phyloP scores from a whole-genome alignment of 1,140 invertebrate species.

The Muscidifurax raptorellus region DNA sequence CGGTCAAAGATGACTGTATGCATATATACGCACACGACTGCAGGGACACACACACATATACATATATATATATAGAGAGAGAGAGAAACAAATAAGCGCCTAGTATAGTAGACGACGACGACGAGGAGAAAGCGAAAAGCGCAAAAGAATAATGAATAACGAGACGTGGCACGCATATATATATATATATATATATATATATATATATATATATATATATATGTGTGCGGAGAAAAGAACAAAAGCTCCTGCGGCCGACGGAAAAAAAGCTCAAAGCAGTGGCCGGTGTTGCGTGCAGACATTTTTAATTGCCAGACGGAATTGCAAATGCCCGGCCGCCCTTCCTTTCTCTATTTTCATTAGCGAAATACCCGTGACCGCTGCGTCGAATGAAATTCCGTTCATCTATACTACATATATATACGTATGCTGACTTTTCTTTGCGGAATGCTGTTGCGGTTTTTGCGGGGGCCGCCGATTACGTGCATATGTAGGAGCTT shows the following conservation, averaged over 20 bases:
- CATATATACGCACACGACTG: too few relatives aligned
- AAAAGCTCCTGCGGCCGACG: not conserved
- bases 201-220: too few relatives aligned
- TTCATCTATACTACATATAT: not conserved
- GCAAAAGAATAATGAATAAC: not conserved
- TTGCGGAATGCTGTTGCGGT: not conserved
- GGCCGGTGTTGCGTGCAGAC: conserved; percentile 53
- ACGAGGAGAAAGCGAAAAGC: not conserved
- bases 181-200: too few relatives aligned
- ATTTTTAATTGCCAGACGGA: conserved; percentile 54
- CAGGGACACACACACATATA: not conserved
- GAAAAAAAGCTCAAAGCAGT: conserved; percentile 8
- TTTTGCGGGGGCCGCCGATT: too few relatives aligned
- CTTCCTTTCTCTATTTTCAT: conserved; percentile 17
- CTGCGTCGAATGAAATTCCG: conserved; percentile 23
- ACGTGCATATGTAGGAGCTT: not conserved
- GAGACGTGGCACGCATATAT: not conserved
- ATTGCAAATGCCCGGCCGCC: conserved; percentile 53
- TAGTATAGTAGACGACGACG: not conserved
- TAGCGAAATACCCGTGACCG: conserved; percentile 11
- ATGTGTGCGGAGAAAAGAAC: not conserved
- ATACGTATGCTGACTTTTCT: not conserved
- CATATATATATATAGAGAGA: too few relatives aligned
- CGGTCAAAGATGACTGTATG: not conserved
- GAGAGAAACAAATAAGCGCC: not conserved